Percentiles rank a stretch among this genome's conserved stretches.
phyloP scores from a whole-genome alignment of 2,888 invertebrate genomes.

The Hydroisotoma schaefferi region DNA sequence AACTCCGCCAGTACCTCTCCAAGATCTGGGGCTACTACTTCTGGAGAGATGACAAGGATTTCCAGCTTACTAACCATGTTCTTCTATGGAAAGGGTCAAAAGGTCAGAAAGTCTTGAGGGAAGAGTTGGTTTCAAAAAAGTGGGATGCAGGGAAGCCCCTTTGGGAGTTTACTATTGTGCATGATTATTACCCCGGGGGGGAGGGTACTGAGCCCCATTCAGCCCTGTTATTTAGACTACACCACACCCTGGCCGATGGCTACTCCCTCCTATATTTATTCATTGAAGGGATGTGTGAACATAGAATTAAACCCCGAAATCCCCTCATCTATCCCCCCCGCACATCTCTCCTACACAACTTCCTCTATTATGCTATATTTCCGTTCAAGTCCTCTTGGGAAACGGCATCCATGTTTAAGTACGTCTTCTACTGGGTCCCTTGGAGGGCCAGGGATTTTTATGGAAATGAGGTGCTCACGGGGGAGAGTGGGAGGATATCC shows the following conservation, averaged over 20 bases:
- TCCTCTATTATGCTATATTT: neutral
- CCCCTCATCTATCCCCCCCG: neutral
- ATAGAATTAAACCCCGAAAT: neutral
- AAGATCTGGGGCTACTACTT: constrained; percentile 19
- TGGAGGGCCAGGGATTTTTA: neutral
- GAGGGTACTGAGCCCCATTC: neutral
- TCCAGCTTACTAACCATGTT: constrained; percentile 14
- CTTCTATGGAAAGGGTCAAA: neutral
- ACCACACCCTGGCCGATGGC: constrained; percentile 21
- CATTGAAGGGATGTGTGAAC: neutral
- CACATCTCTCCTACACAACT: neutral
- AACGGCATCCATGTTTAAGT: neutral
- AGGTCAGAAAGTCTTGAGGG: neutral
- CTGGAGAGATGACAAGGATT: constrained; percentile 18
- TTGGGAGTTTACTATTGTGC: constrained; percentile 7
- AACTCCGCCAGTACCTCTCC: constrained; percentile 14
- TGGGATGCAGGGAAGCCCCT: neutral
- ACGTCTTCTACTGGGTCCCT: neutral
- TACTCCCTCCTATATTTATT: constrained; percentile 7
- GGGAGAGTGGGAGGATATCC: neutral
- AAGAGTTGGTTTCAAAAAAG: neutral
- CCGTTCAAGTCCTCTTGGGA: neutral
- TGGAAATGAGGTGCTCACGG: neutral
- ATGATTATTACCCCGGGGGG: neutral
- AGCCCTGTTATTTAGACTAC: constrained; percentile 7